phyloP scores from a whole-genome alignment of 2,888 invertebrate genomes.

The Noctuana brunneofusca region DNA sequence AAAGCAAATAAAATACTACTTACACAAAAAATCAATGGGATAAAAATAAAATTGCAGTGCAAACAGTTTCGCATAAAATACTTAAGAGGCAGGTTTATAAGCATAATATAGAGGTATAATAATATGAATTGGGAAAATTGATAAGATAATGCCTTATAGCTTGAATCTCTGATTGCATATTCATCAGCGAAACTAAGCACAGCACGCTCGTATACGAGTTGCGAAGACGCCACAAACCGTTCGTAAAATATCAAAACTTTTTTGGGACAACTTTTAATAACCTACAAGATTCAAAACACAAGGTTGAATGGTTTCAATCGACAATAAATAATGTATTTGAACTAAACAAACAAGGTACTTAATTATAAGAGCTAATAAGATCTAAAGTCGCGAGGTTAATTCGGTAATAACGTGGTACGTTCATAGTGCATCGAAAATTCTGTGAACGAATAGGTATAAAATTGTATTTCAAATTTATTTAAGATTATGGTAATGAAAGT shows the following conservation, averaged over 20 bases:
- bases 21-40: neutral
- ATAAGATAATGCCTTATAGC: neutral
- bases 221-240: slow-evolving; percentile 7
- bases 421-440: slow-evolving; percentile 23
- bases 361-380: slow-evolving; percentile 29
- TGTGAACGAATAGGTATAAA: neutral
- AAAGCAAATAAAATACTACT: neutral
- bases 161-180: slow-evolving; percentile 10
- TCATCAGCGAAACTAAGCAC: slow-evolving; percentile 6
- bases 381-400: slow-evolving; percentile 31
- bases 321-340: slow-evolving; percentile 29
- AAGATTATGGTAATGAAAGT: slow-evolving; percentile 20
- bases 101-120: too few relatives aligned
- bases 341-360: slow-evolving; percentile 29
- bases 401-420: slow-evolving; percentile 25
- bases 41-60: neutral
- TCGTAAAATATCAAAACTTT: slow-evolving; percentile 30
- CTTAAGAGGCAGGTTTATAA: neutral
- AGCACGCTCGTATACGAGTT: slow-evolving; percentile 11
- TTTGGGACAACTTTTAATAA: slow-evolving; percentile 35
- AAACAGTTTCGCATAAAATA: slow-evolving; percentile 5
- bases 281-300: slow-evolving; percentile 33
- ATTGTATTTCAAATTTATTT: slow-evolving; percentile 11
- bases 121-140: too few relatives aligned
- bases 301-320: slow-evolving; percentile 30